Conservation (phyloP, 2,113 vertebrate species). For the human (Homo sapiens) region GRCh38 chr4:79440501-79441000, state of each 20-base stretch:
- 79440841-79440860: not conserved
- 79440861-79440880: not conserved
- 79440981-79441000: not conserved
- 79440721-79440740: not conserved
- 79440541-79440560: not conserved
- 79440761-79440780: not conserved
- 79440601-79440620: not conserved
- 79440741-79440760: not conserved
- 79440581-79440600: not conserved
- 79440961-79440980: not conserved
- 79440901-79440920: not conserved
- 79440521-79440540: not conserved
- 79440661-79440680: not conserved
- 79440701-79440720: not conserved
- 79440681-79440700: not conserved
- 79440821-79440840: not conserved
- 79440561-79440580: not conserved
- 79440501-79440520: not conserved
- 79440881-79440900: not conserved
- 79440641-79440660: not conserved
- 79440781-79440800: conserved; percentile 27
- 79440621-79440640: not conserved
- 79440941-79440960: not conserved
- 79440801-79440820: not conserved
- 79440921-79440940: not conserved